Conservation (phyloP, 1,140 invertebrate species). For the Glossosoma conforme region DNA sequence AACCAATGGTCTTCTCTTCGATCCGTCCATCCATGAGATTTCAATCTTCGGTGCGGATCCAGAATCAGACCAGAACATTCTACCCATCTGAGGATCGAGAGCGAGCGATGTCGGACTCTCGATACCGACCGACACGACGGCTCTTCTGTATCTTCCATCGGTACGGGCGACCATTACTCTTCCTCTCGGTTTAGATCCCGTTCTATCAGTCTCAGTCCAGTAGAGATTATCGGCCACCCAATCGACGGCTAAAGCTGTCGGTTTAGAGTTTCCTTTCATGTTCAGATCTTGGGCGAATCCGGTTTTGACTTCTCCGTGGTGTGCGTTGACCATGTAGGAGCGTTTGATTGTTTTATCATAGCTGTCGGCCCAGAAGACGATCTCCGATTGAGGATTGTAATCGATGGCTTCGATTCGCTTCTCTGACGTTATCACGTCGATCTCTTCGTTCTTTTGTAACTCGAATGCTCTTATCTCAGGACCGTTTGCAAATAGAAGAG, state of each 20-base stretch:
- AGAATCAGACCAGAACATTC: constrained; percentile 87
- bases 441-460: constrained; percentile 59
- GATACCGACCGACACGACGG: constrained; percentile 64
- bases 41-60: constrained; percentile 82
- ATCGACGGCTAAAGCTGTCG: constrained; percentile 81
- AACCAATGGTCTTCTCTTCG: constrained; percentile 73
- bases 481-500: constrained; percentile 72
- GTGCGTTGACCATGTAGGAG: constrained; percentile 80
- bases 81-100: constrained; percentile 79
- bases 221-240: constrained; percentile 91
- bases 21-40: constrained; percentile 93
- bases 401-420: constrained; percentile 85
- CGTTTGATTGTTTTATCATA: constrained; percentile 86
- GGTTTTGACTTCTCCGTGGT: constrained; percentile 67
- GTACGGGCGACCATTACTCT: constrained; percentile 81
- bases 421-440: constrained; percentile 74
- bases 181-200: constrained; percentile 65
- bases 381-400: constrained; percentile 74
- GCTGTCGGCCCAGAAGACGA: constrained; percentile 91
- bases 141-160: constrained; percentile 83
- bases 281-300: constrained; percentile 86
- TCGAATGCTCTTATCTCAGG: constrained; percentile 78
- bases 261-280: constrained; percentile 74
- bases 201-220: constrained; percentile 84
- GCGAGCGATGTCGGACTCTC: constrained; percentile 82